Evolutionary conservation across 2,113 vertebrate genomes (phyloP).

Genomic region (Forbesichthys papilliferus): DNA sequence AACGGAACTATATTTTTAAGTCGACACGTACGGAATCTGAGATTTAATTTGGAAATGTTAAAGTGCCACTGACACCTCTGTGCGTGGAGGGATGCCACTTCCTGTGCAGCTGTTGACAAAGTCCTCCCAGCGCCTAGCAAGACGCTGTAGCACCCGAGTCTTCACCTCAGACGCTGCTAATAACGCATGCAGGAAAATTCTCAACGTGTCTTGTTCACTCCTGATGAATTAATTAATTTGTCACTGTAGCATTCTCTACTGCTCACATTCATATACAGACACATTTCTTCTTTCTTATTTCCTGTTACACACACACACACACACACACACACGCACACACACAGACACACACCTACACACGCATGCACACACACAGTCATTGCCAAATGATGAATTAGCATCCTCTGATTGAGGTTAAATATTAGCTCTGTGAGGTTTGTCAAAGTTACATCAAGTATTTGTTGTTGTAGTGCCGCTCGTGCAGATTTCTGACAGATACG

Average conservation of each 20-base stretch:
- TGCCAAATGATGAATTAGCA: conserved; percentile 16
- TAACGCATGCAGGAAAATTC: conserved; percentile 42
- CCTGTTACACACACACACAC: conserved; percentile 14
- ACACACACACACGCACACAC: no score
- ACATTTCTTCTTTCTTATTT: conserved; percentile 16
- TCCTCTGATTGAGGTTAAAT: conserved; percentile 42
- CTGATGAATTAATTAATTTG: conserved; percentile 56
- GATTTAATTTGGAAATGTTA: conserved; percentile 74
- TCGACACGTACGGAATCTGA: conserved; percentile 65
- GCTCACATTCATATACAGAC: background rate
- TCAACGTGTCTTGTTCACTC: conserved; percentile 42
- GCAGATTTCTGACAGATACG: conserved; percentile 35
- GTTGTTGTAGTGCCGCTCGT: conserved; percentile 43
- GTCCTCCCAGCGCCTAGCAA: conserved; percentile 57
- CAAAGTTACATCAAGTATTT: conserved; percentile 41
- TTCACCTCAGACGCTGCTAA: conserved; percentile 57
- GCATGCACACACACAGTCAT: background rate
- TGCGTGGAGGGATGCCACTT: conserved; percentile 72
- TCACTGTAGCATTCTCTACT: conserved; percentile 38
- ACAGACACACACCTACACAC: background rate
- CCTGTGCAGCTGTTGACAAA: conserved; percentile 75
- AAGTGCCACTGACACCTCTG: conserved; percentile 73
- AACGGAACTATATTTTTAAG: conserved; percentile 62
- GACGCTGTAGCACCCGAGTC: conserved; percentile 46
- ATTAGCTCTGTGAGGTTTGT: conserved; percentile 13